Percentiles rank a stretch among this genome's conserved stretches.
These are phyloP conservation scores for Philonicus albiceps DNA, from an alignment of 2,888 invertebrate genomes.

Conservation along the genomic window DNA sequence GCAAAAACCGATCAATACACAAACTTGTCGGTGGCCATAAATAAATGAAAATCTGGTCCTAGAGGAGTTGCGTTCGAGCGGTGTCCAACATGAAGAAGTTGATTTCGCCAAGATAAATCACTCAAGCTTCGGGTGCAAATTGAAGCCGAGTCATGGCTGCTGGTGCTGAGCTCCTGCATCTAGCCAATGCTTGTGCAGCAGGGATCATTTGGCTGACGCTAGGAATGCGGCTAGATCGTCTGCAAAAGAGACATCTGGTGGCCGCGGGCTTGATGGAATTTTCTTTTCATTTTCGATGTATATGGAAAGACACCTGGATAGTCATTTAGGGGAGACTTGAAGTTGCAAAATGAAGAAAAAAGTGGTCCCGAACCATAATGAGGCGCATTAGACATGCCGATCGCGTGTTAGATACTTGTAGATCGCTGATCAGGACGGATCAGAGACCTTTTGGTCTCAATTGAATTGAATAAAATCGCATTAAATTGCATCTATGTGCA, in stretches of 20 bases:
- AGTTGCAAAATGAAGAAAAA: constrained; percentile 26
- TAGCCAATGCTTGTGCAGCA: neutral
- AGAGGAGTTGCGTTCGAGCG: constrained; percentile 7
- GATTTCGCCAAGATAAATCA: constrained; percentile 40
- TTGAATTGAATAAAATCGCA: constrained; percentile 7
- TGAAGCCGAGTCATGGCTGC: constrained; percentile 22
- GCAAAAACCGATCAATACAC: neutral
- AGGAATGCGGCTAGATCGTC: constrained; percentile 36
- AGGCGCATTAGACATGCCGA: constrained; percentile 31
- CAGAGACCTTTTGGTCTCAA: constrained; percentile 19
- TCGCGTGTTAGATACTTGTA: constrained; percentile 41
- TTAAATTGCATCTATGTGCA: neutral
- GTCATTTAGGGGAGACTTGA: constrained; percentile 11
- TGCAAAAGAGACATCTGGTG: constrained; percentile 42
- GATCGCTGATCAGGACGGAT: constrained; percentile 20
- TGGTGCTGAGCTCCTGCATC: neutral
- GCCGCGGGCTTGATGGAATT: constrained; percentile 23
- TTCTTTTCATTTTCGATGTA: constrained; percentile 14
- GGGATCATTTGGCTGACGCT: neutral
- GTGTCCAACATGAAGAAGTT: constrained; percentile 30
- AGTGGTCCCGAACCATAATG: constrained; percentile 18
- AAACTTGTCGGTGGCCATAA: constrained; percentile 33
- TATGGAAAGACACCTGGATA: constrained; percentile 39
- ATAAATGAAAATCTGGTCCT: constrained; percentile 39
- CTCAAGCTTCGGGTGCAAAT: constrained; percentile 37